Evolutionary conservation across 92 coral and sea anemone genomes (phyloP).

Genomic region (Meandrina meandrites): DNA sequence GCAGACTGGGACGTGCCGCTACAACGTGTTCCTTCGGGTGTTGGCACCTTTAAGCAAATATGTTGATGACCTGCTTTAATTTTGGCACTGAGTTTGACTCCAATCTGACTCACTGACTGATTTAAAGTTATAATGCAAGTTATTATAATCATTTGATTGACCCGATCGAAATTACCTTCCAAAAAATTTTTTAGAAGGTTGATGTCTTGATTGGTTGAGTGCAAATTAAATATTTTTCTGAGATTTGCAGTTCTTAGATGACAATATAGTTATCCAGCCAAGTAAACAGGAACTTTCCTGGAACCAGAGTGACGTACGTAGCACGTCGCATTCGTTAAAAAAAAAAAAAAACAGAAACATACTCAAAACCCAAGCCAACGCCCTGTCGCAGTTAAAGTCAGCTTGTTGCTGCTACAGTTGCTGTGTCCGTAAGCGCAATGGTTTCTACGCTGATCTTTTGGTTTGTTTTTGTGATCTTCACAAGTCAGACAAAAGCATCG

Average conservation of each 20-base stretch:
- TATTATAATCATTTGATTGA: too few relatives aligned
- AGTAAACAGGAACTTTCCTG: not conserved
- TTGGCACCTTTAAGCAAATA: too few relatives aligned
- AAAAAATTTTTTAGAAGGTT: not conserved
- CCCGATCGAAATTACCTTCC: too few relatives aligned
- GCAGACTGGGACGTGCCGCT: too few relatives aligned
- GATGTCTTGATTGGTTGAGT: not conserved
- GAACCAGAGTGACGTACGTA: not conserved
- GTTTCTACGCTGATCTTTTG: not conserved
- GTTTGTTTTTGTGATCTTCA: not conserved
- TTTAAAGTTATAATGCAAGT: too few relatives aligned
- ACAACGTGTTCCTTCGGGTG: too few relatives aligned
- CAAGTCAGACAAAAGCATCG: slow-evolving; percentile 27
- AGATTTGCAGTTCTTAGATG: too few relatives aligned
- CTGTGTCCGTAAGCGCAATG: not conserved
- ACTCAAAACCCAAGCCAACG: not conserved
- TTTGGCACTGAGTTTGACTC: too few relatives aligned
- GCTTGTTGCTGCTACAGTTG: not conserved
- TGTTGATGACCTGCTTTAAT: too few relatives aligned
- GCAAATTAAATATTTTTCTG: not conserved
- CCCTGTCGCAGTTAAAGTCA: not conserved
- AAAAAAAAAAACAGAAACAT: too few relatives aligned
- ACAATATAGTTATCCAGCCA: not conserved
- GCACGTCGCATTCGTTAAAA: too few relatives aligned
- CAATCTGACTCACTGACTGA: too few relatives aligned